phyloP scores from a whole-genome alignment of 2,113 vertebrate genomes.

The Dendropsophus ebraccatus region DNA sequence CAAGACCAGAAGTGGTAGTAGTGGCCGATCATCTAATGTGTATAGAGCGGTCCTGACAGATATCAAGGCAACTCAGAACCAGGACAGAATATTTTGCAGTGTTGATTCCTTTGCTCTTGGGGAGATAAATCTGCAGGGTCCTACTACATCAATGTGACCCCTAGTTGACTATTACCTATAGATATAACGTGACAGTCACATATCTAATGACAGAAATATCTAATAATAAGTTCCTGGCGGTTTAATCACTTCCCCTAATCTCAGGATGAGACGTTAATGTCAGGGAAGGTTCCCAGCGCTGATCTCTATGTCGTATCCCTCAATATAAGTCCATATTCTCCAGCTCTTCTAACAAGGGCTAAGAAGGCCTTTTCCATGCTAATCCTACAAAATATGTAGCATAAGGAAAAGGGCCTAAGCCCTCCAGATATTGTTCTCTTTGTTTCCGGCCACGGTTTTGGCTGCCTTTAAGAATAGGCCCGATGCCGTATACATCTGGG shows the following conservation, averaged over 20 bases:
- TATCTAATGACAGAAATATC: neutral
- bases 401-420: slow-evolving; percentile 39
- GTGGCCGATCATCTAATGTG: no score
- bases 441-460: neutral
- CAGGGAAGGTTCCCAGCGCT: neutral
- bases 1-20: no score
- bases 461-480: neutral
- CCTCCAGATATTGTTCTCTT: neutral
- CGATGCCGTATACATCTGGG: neutral
- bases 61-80: no score
- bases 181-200: neutral
- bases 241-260: neutral
- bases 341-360: slow-evolving; percentile 23
- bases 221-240: neutral
- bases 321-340: neutral
- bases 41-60: no score
- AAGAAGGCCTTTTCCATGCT: slow-evolving; percentile 45
- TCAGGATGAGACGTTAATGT: neutral
- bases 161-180: no score
- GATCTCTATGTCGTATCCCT: neutral
- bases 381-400: slow-evolving; percentile 57
- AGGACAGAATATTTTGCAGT: no score
- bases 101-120: no score
- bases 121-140: no score
- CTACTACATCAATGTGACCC: no score